Evolutionary conservation across 1,140 invertebrate genomes (phyloP), one percentile per base, ranked within the genome.

Genomic region (Pissodes strobi): DNA sequence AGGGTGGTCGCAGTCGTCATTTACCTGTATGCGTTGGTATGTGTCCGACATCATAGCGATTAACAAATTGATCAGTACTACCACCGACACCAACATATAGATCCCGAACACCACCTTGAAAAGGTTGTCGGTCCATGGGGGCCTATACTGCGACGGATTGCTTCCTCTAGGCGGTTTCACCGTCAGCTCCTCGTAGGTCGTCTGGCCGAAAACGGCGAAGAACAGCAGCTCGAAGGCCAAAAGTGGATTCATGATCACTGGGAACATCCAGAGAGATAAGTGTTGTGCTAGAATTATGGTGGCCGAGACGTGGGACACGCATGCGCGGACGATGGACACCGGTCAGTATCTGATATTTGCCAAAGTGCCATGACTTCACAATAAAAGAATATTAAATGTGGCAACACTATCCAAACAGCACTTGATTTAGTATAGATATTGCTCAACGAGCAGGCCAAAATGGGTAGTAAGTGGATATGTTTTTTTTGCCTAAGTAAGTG

Each of bases 31-130:
- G 70, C 96, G 86, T 81, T 98, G 95, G 80, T 99, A 99, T 70
- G 97, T 99, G 85, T 99, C 95, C 76, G 94, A 96, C 95, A 99
- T 98, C 97, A 99, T 98, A 83, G 97, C 97, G 88, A 99, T 99
- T 73, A 99, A 89, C 76, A 98, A 87, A 85, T 98, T 98, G 82
- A 98, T 96, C 71, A 99, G 87, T 72, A 98, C 97, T 80, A 99
- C 92, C 71, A 98, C 90, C 66, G 94, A 95, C 76, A 98, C 94
- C 86, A 98, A 88, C 88, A 98, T 92, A 87, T 98, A 98, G 74
- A 94, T 88, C 69, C 94, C 95, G 81, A 98, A 98, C 62, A 95
- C 88, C 75, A 89, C 80, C 82, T 91, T 91, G 85, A 91, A 91
- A 67, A 91, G 85, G 78, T 85, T 87, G 80, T 88, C 86, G 66